Percentiles rank a stretch among this genome's conserved stretches.
Conservation (phyloP, 2,888 invertebrate genomes). For the Dinocampus coccinellae region DNA sequence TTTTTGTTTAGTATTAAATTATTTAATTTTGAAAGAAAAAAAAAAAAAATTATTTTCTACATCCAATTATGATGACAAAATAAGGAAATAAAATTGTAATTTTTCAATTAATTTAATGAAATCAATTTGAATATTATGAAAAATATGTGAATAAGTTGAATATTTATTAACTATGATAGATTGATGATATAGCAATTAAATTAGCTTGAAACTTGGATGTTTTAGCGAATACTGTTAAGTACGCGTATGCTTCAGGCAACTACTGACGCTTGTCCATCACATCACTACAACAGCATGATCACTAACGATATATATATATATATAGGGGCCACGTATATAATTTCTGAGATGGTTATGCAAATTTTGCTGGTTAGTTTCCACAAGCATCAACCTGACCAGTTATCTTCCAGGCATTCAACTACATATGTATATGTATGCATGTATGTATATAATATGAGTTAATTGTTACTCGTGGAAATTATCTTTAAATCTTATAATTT, state of each 20-base stretch:
- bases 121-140: background rate
- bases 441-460: conserved; percentile 13
- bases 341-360: conserved; percentile 61
- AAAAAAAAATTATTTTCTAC: no score
- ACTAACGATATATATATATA: background rate
- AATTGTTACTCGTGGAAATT: background rate
- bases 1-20: background rate
- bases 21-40: background rate
- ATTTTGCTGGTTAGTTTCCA: conserved; percentile 51
- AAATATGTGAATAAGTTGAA: background rate
- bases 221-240: conserved; percentile 16
- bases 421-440: background rate
- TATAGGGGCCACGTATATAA: conserved; percentile 43
- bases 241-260: conserved; percentile 5
- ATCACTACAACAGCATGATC: background rate
- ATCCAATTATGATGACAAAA: no score
- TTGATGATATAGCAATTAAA: conserved; percentile 45
- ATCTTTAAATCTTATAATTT: background rate
- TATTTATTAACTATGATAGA: conserved; percentile 17
- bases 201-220: no score
- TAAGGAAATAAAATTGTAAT: no score
- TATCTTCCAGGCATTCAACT: background rate
- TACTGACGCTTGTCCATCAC: background rate
- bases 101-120: no score
- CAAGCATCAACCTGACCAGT: conserved; percentile 41